Evolutionary conservation across 2,797 vertebrate species (phyloP).

Genomic region (Helostoma temminkii): DNA sequence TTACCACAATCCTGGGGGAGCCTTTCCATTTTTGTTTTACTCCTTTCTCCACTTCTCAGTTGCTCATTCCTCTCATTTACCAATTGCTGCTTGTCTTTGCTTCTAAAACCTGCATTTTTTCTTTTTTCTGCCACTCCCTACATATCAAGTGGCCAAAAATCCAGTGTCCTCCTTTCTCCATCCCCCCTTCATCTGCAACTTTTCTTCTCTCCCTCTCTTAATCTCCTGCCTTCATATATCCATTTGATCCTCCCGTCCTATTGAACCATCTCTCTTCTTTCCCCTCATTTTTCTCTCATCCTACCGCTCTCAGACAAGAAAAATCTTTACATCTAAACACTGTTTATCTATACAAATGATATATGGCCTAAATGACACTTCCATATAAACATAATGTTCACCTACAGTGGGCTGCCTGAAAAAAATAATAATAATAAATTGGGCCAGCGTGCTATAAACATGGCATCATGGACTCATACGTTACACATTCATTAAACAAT

Average conservation of each 20-base stretch:
- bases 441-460: neutral
- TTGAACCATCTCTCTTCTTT: conserved; percentile 67
- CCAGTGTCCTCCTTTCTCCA: conserved; percentile 2
- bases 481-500: neutral
- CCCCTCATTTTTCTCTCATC: conserved; percentile 71
- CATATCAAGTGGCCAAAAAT: conserved; percentile 7
- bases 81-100: conserved; percentile 4
- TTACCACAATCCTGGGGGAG: conserved; percentile 56
- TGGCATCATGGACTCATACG: neutral
- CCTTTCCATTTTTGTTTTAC: conserved; percentile 17
- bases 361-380: neutral
- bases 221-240: conserved; percentile 56
- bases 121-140: conserved; percentile 9
- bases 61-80: conserved; percentile 20
- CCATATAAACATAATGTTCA: conserved; percentile 4
- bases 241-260: conserved; percentile 68
- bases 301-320: conserved; percentile 3
- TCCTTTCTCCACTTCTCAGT: conserved; percentile 13
- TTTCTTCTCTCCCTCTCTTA: conserved; percentile 21
- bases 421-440: too few relatives aligned
- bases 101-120: conserved; percentile 19
- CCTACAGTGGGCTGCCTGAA: neutral
- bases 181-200: conserved; percentile 32
- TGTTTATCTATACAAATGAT: neutral
- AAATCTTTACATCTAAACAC: neutral